Conservation (phyloP, 2,797 vertebrate species). For the Pipistrellus pipistrellus region DNA sequence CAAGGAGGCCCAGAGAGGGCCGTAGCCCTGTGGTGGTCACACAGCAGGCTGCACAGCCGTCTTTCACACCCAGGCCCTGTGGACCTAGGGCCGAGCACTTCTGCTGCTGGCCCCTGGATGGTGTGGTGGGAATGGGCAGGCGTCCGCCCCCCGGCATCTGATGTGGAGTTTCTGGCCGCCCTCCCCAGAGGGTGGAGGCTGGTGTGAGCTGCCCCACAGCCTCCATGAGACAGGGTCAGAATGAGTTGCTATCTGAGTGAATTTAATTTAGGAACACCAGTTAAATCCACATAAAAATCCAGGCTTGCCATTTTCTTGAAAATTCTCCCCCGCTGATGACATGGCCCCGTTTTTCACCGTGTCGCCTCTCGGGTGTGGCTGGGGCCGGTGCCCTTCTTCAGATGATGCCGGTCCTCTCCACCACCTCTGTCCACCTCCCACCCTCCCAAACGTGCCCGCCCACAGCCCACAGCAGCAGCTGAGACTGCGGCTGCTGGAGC, state of each 20-base stretch:
- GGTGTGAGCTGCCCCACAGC: neutral
- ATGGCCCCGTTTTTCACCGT: neutral
- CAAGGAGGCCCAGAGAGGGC: neutral
- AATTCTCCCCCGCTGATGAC: neutral
- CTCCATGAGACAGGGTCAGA: neutral
- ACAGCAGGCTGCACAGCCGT: neutral
- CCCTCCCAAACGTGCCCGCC: no score
- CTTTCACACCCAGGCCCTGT: neutral
- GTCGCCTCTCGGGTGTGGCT: neutral
- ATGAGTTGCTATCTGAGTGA: neutral
- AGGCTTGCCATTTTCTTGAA: neutral
- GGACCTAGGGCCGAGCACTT: rapidly evolving
- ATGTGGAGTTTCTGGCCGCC: neutral
- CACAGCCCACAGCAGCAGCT: no score
- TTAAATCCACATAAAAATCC: neutral
- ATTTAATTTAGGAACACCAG: neutral
- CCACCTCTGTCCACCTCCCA: no score
- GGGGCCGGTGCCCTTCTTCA: rapidly evolving
- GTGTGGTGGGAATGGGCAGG: neutral
- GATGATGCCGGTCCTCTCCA: rapidly evolving
- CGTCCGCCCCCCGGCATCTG: neutral
- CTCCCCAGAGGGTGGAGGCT: no score
- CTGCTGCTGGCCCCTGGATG: neutral
- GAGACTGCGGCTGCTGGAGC: no score
- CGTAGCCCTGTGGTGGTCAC: rapidly evolving